A percentile compares a stretch with the other conserved stretches of the same genome.
Evolutionary conservation across 2,888 invertebrate species (phyloP).

Genomic region (Euclidia mi): DNA sequence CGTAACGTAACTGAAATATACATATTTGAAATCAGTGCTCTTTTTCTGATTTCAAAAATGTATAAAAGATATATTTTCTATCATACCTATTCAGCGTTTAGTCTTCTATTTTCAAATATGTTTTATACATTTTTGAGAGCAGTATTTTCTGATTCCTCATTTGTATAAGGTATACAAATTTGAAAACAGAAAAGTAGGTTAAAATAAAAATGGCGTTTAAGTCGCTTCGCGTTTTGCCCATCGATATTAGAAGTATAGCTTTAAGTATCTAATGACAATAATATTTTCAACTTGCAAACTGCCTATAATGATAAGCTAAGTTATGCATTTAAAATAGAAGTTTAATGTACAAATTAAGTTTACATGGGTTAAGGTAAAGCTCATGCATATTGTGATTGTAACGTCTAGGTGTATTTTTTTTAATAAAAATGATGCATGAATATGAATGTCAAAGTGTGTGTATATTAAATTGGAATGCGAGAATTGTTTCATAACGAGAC

Average conservation of each 20-base stretch:
- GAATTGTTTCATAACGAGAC: constrained; percentile 56
- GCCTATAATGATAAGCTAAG: constrained; percentile 67
- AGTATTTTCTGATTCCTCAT: no score
- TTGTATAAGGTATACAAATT: no score
- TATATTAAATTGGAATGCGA: constrained; percentile 60
- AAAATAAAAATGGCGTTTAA: background rate
- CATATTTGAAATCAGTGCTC: no score
- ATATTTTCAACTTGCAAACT: constrained; percentile 58
- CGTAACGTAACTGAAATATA: no score
- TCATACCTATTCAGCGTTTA: no score
- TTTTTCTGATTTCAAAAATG: constrained; percentile 37
- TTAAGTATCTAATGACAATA: constrained; percentile 71
- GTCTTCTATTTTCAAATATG: no score
- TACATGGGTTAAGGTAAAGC: constrained; percentile 73
- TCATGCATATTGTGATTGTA: constrained; percentile 82
- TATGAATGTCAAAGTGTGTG: constrained; percentile 52
- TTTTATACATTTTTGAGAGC: no score
- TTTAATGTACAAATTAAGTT: constrained; percentile 86
- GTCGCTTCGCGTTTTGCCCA: constrained; percentile 11
- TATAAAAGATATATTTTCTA: no score
- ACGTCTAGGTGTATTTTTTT: constrained; percentile 52
- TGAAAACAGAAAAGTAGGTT: no score
- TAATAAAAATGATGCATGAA: constrained; percentile 53
- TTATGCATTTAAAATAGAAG: constrained; percentile 84
- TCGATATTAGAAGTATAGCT: constrained; percentile 52